Evolutionary conservation across 2,113 vertebrate species (phyloP), one percentile per base, ranked within the genome.

Genomic region (Rallus limicola): DNA sequence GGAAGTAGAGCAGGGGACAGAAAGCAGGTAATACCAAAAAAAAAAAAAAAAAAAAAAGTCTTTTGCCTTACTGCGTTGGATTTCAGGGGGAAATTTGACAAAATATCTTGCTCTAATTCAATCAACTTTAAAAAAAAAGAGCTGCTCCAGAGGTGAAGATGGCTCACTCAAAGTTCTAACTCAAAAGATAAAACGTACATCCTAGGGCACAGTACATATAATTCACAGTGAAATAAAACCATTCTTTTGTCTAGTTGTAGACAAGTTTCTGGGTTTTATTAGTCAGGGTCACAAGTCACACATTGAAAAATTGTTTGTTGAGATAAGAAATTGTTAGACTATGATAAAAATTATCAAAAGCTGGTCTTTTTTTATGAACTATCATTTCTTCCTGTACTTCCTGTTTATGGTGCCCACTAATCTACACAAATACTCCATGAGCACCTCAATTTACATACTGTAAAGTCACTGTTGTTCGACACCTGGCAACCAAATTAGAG

Each of bases 401-500:
- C 34, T 71, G 20, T 83, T 86, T 71, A 74, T 53, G 42, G 8
- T 26, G 94, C 40, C 44, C 38, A 65, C 26, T 79, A 84, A 92
- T 58, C 42, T 81, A 33, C 36, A 72, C 25, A 84, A 91, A 58
- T 76, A 62, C 25, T 53, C 16, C 65, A 63, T 5, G 9, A 93
- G 75, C 69, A 86, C 65, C 62, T 82, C 65, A n/a, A 26, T 75
- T 94, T 84, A 42, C 74, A 59, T 46, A 65, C 53, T 33, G 40
- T 14, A 79, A 18, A 72, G 63, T 69, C 56, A 50, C 76, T 69
- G 28, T 63, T 85, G 62, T 63, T 85, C 91, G 88, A 93, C 58
- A 92, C 13, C 40, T 72, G 60, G 77, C 65, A 91, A 86, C 34
- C 68, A 78, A 86, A 92, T 82, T 89, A 87, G 65, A 94, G n/a